These are phyloP conservation scores for Poeciliopsis paucimaculata DNA, from an alignment of 2,797 vertebrate species.

Conservation along the genomic window DNA sequence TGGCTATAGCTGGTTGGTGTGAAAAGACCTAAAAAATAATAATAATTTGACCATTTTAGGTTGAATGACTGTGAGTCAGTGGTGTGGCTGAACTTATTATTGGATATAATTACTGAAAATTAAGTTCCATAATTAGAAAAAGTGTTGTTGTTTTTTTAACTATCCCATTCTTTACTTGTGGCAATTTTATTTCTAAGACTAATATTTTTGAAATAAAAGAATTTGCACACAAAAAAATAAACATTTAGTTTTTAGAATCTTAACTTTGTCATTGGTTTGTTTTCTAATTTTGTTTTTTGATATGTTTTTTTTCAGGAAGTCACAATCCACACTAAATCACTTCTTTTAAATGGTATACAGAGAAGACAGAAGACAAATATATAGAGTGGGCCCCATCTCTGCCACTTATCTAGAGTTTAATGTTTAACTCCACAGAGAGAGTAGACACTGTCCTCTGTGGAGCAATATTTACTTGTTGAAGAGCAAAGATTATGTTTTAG, in stretches of 20 bases:
- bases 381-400: background rate
- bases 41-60: background rate
- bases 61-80: background rate
- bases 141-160: background rate
- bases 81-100: background rate
- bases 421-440: slow-evolving; percentile 69
- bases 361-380: background rate
- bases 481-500: slow-evolving; percentile 40
- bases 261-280: background rate
- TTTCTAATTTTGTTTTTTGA: background rate
- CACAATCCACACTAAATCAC: background rate
- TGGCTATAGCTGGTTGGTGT: background rate
- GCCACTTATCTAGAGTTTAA: slow-evolving; percentile 70
- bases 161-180: background rate
- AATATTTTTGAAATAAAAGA: background rate
- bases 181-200: background rate
- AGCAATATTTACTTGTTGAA: slow-evolving; percentile 61
- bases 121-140: background rate
- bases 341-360: background rate
- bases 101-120: background rate
- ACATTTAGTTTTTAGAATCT: background rate
- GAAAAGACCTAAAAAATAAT: background rate
- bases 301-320: background rate
- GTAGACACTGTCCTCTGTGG: slow-evolving; percentile 13
- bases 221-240: background rate